Evolutionary conservation across 2,888 invertebrate genomes (phyloP), one percentile per base, ranked within the genome.

Genomic region (Nemapogon koenigi): DNA sequence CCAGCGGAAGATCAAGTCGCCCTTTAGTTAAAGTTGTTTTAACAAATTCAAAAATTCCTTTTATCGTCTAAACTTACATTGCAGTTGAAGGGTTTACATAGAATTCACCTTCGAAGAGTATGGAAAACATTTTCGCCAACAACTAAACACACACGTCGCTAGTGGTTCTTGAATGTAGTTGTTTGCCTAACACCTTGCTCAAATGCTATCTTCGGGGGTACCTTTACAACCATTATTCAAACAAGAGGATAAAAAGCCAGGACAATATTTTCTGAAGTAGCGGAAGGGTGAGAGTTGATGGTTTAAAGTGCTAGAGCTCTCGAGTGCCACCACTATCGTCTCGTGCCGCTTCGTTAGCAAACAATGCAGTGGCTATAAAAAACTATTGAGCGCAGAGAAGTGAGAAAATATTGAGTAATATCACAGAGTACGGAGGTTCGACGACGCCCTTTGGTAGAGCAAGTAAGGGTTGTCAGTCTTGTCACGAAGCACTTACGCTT

Each of bases 291-390:
- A 41, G 38, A 59, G 65, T 57, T 68, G 71, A 72, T 72, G 76
- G 69, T 73, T 76, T 73, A 73, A 72, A 76, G 75, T 73, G 76
- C n/a, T 69, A 67, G 69, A 69, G 70, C 73, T 63, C 70, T 73
- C 57, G 60, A 61, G 50, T 11, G 13, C 19, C 14, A 18, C 33
- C 33, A 33, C 33, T 16, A n/a, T n/a, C 55, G 53, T 31, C 37
- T 28, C 59, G 62, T 57, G 58, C 58, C 64, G 66, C 63, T 75
- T 76, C 73, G 76, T 76, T 76, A 75, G 70, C 70, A 76, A 78
- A 76, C 76, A 78, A 71, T 63, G 57, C 59, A 50, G 13, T 37
- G 27, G 28, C 13, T 25, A 37, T 7, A 16, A 40, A 40, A 25
- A 41, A 36, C 28, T 41, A 41, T 43, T 22, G 38, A 43, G 38